Conservation (phyloP, 2,888 invertebrate species). For the Parnassius mnemosyne region DNA sequence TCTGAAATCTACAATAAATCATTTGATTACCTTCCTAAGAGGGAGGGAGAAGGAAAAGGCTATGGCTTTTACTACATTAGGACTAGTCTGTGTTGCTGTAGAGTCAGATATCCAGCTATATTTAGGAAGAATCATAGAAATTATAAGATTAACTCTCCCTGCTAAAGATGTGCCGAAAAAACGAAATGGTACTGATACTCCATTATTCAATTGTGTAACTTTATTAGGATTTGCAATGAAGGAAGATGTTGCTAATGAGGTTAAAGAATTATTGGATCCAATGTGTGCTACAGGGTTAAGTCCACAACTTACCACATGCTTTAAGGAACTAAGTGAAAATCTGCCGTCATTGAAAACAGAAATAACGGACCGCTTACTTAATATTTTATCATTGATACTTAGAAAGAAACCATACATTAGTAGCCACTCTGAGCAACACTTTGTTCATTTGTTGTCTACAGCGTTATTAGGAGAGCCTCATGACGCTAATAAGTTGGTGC, state of each 20-base stretch:
- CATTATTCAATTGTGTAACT: constrained; percentile 97
- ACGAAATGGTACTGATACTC: constrained; percentile 87
- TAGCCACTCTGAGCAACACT: constrained; percentile 75
- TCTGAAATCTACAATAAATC: constrained; percentile 87
- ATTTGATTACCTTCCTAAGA: constrained; percentile 88
- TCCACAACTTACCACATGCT: constrained; percentile 93
- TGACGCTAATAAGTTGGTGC: constrained; percentile 92
- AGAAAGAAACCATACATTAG: constrained; percentile 91
- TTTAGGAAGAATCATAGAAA: constrained; percentile 91
- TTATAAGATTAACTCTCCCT: constrained; percentile 87
- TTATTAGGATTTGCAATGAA: constrained; percentile 94
- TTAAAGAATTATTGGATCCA: constrained; percentile 91
- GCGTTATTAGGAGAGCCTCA: constrained; percentile 77
- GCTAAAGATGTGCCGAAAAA: constrained; percentile 89
- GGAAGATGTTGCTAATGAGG: constrained; percentile 87
- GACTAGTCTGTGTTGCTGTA: constrained; percentile 94
- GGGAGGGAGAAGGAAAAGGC: constrained; percentile 92
- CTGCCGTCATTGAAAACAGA: constrained; percentile 93
- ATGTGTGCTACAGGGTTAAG: constrained; percentile 96
- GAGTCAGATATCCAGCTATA: constrained; percentile 89
- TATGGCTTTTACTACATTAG: constrained; percentile 93
- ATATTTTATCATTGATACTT: constrained; percentile 93
- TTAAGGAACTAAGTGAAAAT: constrained; percentile 93
- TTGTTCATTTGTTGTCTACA: constrained; percentile 62
- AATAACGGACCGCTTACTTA: constrained; percentile 94